These are phyloP conservation scores for Hylyphantes graminicola DNA, from an alignment of 1,140 invertebrate genomes.

Conservation along the genomic window DNA sequence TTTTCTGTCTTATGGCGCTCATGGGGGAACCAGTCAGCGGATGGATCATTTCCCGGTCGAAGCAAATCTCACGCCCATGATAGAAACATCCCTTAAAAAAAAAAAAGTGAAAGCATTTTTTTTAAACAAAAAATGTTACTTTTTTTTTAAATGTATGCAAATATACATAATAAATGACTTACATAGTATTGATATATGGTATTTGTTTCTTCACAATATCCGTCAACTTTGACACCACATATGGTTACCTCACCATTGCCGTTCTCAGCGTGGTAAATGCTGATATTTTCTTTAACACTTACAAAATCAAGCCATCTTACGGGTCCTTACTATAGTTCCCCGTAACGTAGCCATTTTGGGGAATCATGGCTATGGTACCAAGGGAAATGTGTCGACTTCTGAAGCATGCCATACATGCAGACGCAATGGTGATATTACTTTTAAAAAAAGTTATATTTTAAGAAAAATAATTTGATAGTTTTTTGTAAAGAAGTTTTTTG, in stretches of 20 bases:
- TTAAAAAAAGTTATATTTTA: no score
- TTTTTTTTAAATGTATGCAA: neutral
- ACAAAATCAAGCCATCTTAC: conserved; percentile 32
- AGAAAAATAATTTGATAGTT: no score
- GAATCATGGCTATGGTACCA: conserved; percentile 51
- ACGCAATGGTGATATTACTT: neutral
- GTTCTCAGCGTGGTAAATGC: conserved; percentile 37
- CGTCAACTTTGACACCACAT: neutral
- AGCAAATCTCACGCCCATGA: conserved; percentile 4
- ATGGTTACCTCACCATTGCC: conserved; percentile 9
- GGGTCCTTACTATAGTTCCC: conserved; percentile 2
- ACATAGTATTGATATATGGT: conserved; percentile 8
- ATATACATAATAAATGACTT: no score
- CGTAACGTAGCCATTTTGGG: conserved; percentile 36
- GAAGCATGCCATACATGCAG: conserved; percentile 36
- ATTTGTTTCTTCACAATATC: conserved; percentile 21
- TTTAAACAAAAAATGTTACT: neutral
- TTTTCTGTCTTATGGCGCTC: neutral
- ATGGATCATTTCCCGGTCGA: neutral
- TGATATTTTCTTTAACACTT: neutral
- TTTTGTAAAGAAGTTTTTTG: no score
- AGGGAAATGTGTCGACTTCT: neutral
- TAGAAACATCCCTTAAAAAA: conserved; percentile 1
- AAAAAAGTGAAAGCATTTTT: no score
- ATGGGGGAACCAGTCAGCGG: neutral